phyloP scores from a whole-genome alignment of 2,888 invertebrate species.

The Dicyrtoma fusca region DNA sequence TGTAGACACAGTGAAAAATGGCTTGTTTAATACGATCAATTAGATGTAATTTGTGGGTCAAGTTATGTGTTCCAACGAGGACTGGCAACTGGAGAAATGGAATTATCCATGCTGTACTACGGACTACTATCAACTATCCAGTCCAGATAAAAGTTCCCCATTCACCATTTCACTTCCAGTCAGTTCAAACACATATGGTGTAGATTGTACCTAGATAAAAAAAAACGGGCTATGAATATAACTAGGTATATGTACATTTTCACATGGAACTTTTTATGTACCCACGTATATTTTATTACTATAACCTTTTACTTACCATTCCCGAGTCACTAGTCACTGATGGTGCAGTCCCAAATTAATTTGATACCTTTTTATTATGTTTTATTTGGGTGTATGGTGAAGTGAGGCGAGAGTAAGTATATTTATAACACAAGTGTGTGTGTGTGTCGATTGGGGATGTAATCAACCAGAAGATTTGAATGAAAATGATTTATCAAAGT shows the following conservation, averaged over 20 bases:
- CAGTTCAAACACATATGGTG: conserved; percentile 20
- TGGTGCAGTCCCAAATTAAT: conserved; percentile 16
- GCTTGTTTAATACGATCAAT: conserved; percentile 35
- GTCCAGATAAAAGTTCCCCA: too few species aligned
- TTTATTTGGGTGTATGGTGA: conserved; percentile 8
- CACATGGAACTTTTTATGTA: neutral
- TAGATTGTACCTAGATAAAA: too few species aligned
- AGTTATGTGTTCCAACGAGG: conserved; percentile 19
- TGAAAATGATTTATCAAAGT: conserved; percentile 17
- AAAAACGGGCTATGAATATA: conserved; percentile 9
- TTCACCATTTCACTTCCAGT: neutral
- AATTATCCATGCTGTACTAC: too few species aligned
- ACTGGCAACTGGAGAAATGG: conserved; percentile 1
- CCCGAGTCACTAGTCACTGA: neutral
- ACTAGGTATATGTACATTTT: neutral
- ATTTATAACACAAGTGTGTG: too few species aligned
- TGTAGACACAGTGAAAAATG: conserved; percentile 22
- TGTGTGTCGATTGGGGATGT: neutral
- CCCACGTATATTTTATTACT: too few species aligned
- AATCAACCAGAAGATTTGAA: conserved; percentile 25
- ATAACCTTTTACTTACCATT: neutral
- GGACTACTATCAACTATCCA: too few species aligned
- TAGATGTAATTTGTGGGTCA: conserved; percentile 38
- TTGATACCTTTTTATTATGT: conserved; percentile 25
- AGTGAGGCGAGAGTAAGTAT: conserved; percentile 19